Conservation (phyloP, 2,113 vertebrate genomes). For the Cebidichthys violaceus region DNA sequence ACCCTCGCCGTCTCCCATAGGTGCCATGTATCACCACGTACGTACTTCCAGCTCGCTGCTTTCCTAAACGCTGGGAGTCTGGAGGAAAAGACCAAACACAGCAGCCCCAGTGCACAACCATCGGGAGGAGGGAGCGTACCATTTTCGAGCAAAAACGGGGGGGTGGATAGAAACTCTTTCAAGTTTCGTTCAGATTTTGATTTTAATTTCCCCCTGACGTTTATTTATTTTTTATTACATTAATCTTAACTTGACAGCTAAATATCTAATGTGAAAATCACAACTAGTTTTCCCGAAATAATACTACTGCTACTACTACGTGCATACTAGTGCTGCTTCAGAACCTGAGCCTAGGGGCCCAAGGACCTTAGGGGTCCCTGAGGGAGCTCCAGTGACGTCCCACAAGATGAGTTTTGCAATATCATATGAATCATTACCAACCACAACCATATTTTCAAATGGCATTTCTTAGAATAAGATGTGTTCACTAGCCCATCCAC, state of each 20-base stretch:
- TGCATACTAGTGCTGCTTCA: background rate
- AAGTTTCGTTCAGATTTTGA: background rate
- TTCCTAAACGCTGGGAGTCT: conserved; percentile 15
- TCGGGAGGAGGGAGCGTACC: conserved; percentile 67
- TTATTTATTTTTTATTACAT: no score
- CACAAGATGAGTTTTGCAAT: background rate
- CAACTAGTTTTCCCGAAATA: background rate
- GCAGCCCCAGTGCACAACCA: conserved; percentile 39
- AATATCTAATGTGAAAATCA: background rate
- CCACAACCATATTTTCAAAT: background rate
- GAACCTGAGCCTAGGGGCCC: background rate
- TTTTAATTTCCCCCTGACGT: background rate
- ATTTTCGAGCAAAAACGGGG: conserved; percentile 51
- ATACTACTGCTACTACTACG: no score
- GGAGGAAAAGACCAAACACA: conserved; percentile 41
- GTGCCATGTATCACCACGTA: background rate
- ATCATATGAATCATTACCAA: background rate
- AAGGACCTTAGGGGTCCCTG: background rate
- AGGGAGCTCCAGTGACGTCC: conserved; percentile 25
- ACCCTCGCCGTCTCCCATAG: background rate
- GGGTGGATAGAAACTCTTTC: conserved; percentile 38
- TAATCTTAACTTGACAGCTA: rapidly evolving
- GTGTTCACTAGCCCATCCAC: background rate
- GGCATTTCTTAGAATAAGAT: background rate
- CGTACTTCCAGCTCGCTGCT: conserved; percentile 28